A percentile compares a stretch with the other conserved stretches of the same genome.
Evolutionary conservation across 1,140 invertebrate genomes (phyloP).

Genomic region (Onthophagus taurus): DNA sequence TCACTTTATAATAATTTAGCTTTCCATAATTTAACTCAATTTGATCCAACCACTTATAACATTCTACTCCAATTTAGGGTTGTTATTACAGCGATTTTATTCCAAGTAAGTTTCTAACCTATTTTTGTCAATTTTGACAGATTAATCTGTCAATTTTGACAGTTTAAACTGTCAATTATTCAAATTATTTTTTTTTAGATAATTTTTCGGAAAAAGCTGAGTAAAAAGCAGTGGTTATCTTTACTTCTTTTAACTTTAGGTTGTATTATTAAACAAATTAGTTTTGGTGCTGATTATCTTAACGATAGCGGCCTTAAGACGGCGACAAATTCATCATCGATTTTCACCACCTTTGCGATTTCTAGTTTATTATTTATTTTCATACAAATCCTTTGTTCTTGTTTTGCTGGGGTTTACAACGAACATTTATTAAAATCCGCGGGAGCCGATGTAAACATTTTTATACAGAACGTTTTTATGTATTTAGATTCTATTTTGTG

Average conservation of each 20-base stretch:
- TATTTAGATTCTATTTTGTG: constrained; percentile 90
- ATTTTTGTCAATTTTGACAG: constrained; percentile 12
- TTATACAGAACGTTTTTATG: constrained; percentile 94
- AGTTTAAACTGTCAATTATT: constrained; percentile 9
- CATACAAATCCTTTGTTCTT: constrained; percentile 84
- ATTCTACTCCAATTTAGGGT: constrained; percentile 87
- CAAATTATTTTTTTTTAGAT: constrained; percentile 46
- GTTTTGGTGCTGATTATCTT: constrained; percentile 43
- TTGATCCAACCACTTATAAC: constrained; percentile 93
- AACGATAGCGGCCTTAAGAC: constrained; percentile 18
- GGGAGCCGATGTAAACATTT: constrained; percentile 76
- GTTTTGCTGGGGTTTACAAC: constrained; percentile 92
- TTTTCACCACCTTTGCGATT: constrained; percentile 49
- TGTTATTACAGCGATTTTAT: constrained; percentile 83
- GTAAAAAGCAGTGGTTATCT: constrained; percentile 80
- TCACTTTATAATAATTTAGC: constrained; percentile 93
- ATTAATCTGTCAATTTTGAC: too few relatives aligned
- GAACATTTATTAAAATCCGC: constrained; percentile 87
- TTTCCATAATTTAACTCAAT: constrained; percentile 81
- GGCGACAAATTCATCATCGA: constrained; percentile 29
- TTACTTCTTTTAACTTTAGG: constrained; percentile 76
- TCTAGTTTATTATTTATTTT: constrained; percentile 66
- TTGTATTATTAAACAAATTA: constrained; percentile 85
- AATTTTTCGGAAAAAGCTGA: constrained; percentile 79
- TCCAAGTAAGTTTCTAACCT: constrained; percentile 59